These are phyloP conservation scores for Tetramorium alpestre DNA, from an alignment of 1,140 invertebrate genomes.

Conservation along the genomic window DNA sequence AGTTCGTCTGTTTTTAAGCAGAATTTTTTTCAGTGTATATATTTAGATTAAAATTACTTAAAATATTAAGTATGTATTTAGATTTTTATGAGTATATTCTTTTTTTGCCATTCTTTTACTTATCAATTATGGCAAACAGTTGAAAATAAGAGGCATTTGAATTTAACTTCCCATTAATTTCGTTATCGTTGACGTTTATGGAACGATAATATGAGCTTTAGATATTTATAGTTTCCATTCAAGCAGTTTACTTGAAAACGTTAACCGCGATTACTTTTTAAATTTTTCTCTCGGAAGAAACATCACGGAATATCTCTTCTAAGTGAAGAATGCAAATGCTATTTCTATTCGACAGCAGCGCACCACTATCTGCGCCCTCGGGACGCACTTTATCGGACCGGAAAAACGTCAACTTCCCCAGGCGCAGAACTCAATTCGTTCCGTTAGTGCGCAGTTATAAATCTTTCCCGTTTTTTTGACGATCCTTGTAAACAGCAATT, in stretches of 20 bases:
- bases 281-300: constrained; percentile 23
- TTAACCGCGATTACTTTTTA: constrained; percentile 42
- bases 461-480: not conserved
- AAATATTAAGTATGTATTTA: not conserved
- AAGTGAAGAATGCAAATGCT: constrained; percentile 8
- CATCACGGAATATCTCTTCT: constrained; percentile 34
- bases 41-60: too few relatives aligned
- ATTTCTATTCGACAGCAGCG: constrained; percentile 28
- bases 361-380: not conserved
- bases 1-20: too few relatives aligned
- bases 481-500: not conserved
- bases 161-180: not conserved
- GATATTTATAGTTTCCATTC: not conserved
- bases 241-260: constrained; percentile 15
- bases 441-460: not conserved
- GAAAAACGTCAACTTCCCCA: constrained; percentile 37
- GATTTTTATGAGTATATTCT: not conserved
- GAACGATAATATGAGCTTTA: not conserved
- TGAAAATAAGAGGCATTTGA: not conserved
- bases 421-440: not conserved
- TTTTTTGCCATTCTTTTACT: not conserved
- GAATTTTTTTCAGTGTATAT: too few relatives aligned
- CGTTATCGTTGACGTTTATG: not conserved
- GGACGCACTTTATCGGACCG: constrained; percentile 37
- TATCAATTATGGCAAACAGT: not conserved